Evolutionary conservation across 2,888 invertebrate species (phyloP), one percentile per base, ranked within the genome.

Genomic region (Andricus curvator): DNA sequence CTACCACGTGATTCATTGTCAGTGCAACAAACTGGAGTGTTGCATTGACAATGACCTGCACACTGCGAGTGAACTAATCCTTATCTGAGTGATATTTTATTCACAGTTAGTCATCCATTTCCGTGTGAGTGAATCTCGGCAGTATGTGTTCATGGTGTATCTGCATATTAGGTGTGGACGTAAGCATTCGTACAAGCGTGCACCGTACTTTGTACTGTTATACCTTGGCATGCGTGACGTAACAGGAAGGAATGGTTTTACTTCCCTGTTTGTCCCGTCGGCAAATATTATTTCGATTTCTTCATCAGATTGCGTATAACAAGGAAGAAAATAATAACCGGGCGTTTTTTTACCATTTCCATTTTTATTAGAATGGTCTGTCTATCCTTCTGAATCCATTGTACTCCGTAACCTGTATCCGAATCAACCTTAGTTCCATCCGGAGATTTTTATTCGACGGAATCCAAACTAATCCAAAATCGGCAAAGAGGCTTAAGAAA

Each of bases 221-320:
- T 89, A 87, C 88, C 87, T 89, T 86, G 90, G 90, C 90, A 90
- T 88, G 89, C 90, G 89, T 90, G 89, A 90, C 89, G 90, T 89
- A 90, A 90, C 89, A 89, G 89, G 89, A 90, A 90, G 88, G 88
- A 85, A 85, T 87, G 85, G 85, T 85, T 83, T 87, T 84, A 86
- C 88, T 88, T 88, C 84, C 86, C 62, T 33, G 66, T 33, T 29
- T 41, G 25, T 20, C 20, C 66, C 44, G 15, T 44, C 44, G 15
- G 44, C 44, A 44, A 44, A 60, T 56, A n/a, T 60, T 79, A n/a
- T 62, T 74, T 74, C 29, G 51, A 41, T 41, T 56, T 0, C 37
- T 67, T 37, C 48, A 48, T 4, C 51, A 48, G 44, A n/a, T 13
- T 15, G 15, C 44, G 13, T 48, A 51, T 37, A 8, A 4, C 29